These are phyloP conservation scores for Rhea pennata DNA, from an alignment of 2,113 vertebrate species.

Conservation along the genomic window DNA sequence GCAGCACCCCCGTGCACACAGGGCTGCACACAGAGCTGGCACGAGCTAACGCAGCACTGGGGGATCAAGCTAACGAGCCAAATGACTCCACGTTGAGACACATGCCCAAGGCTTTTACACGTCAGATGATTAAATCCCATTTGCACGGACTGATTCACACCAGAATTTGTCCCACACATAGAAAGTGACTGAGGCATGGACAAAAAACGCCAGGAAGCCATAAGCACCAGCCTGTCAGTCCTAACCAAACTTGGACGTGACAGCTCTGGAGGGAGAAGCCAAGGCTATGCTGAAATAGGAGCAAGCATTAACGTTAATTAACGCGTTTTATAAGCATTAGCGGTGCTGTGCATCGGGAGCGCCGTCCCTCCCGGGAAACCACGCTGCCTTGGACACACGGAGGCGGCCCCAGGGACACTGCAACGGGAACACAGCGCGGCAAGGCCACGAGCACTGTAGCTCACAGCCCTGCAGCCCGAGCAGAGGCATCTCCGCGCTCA, in stretches of 20 bases:
- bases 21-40: not conserved
- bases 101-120: not conserved
- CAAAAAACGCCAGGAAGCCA: not conserved
- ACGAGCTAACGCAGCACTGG: accelerated
- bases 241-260: not conserved
- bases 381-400: no score
- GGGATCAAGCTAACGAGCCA: not conserved
- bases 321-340: accelerated
- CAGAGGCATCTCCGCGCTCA: no score
- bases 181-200: not conserved
- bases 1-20: not conserved
- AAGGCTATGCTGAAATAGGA: not conserved
- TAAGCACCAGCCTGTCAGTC: not conserved
- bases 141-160: conserved; percentile 18
- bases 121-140: not conserved
- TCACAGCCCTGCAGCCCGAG: accelerated
- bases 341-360: no score
- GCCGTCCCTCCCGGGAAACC: no score
- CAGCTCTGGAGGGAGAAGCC: not conserved
- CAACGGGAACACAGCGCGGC: accelerated
- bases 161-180: not conserved
- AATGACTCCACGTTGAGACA: not conserved
- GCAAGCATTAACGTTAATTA: not conserved
- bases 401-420: not conserved
- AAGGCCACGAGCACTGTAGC: accelerated